Conservation (phyloP, 2,113 vertebrate species). For the Centropus unirufus region DNA sequence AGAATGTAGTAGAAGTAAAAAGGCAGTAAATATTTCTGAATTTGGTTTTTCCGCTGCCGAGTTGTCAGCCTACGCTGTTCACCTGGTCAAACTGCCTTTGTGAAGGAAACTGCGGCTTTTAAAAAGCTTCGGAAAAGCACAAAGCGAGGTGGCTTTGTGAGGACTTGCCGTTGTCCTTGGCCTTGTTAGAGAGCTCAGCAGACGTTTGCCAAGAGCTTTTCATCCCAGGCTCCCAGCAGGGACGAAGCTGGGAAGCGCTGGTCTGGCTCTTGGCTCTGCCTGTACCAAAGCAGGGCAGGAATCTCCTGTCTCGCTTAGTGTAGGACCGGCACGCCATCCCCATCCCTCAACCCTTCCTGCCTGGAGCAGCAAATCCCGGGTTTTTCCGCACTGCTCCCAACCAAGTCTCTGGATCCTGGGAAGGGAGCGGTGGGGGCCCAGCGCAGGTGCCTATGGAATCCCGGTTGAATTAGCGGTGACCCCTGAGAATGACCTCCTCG, state of each 20-base stretch:
- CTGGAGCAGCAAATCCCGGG: background rate
- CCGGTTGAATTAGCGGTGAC: background rate
- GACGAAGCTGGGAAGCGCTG: background rate
- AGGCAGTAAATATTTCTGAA: background rate
- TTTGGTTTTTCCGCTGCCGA: background rate
- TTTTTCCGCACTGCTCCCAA: background rate
- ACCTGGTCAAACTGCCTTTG: background rate
- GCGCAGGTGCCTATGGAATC: background rate
- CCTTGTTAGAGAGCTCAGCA: background rate
- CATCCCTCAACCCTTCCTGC: background rate
- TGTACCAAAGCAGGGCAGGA: background rate
- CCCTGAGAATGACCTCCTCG: background rate
- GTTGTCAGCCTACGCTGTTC: background rate
- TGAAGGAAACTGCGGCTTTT: background rate
- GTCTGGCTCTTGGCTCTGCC: background rate
- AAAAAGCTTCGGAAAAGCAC: background rate
- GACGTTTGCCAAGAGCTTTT: slow-evolving; percentile 6
- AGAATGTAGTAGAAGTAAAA: slow-evolving; percentile 2
- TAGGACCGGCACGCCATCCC: background rate
- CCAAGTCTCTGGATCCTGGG: background rate
- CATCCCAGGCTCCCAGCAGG: background rate
- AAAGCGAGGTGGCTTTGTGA: background rate
- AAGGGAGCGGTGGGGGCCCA: background rate
- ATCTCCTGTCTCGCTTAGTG: background rate
- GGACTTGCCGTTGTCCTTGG: background rate